Evolutionary conservation across 2,888 invertebrate genomes (phyloP).

Genomic region (Serrognathus titanus): DNA sequence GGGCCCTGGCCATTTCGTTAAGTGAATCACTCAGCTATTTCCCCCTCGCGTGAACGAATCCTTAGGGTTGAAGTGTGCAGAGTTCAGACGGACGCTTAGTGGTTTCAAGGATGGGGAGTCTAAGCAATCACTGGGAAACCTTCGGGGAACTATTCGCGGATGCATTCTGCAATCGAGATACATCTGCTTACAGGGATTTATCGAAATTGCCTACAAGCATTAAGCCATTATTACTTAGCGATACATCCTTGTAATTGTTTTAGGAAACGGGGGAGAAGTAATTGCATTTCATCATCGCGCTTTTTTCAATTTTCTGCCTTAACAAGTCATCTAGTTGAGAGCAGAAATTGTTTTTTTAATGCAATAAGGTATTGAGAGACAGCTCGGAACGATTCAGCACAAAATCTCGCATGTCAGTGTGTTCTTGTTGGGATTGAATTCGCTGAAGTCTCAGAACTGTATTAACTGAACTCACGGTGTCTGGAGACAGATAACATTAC

Average conservation of each 20-base stretch:
- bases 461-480: too few relatives aligned
- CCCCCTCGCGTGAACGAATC: conserved; percentile 21
- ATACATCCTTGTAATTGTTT: too few relatives aligned
- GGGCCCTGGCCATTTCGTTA: conserved; percentile 34
- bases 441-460: too few relatives aligned
- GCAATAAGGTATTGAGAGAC: background rate
- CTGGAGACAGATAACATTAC: too few relatives aligned
- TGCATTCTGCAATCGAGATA: conserved; percentile 11
- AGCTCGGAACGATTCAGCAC: too few relatives aligned
- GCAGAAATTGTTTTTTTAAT: background rate
- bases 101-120: conserved; percentile 24
- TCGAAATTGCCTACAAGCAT: background rate
- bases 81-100: conserved; percentile 17
- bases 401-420: too few relatives aligned
- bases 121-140: conserved; percentile 20
- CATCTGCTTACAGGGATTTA: conserved; percentile 12
- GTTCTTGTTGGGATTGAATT: too few relatives aligned
- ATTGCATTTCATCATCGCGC: too few relatives aligned
- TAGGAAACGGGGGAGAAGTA: too few relatives aligned
- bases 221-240: too few relatives aligned
- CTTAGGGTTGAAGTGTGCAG: conserved; percentile 18
- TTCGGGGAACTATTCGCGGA: conserved; percentile 10
- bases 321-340: too few relatives aligned
- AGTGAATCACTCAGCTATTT: conserved; percentile 38
- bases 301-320: too few relatives aligned